Evolutionary conservation across 2,888 invertebrate genomes (phyloP), one percentile per base, ranked within the genome.

Genomic region (Campoplex capitator): DNA sequence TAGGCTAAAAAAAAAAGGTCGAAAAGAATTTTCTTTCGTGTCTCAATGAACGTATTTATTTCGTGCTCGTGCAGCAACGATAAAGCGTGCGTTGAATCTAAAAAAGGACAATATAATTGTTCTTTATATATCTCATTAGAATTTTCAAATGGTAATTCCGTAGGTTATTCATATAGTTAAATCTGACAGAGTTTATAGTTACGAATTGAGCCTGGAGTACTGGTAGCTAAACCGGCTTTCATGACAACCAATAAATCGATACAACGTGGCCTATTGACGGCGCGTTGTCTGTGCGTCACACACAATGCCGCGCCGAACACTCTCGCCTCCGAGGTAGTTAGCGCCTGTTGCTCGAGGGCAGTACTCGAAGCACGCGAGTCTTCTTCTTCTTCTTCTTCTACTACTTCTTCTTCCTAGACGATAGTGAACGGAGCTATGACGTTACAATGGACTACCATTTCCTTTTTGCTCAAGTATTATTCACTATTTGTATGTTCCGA

Each of bases 271-370:
- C 51, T 79, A 62, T 77, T 75, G 65, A 83, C 70, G 58, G 75
- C 51, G 45, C 51, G 83, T 83, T 86, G 85, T 79, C 83, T 83
- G 76, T 86, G 83, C 79, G 86, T 86, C 86, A 86, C 85, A 83
- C 83, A 86, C 79, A 79, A 86, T 86, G 75, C 86, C 86, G 86
- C 86, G 86, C 86, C 78, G 23, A 77, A 67, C 79, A 48, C 75
- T 67, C 71, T 56, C 38, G 62, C 79, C 79, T 83, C 48, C 70
- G 80, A 89, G 88, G 88, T 88, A 88, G 90, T 90, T 90, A 90
- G 88, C 83, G 86, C 86, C 83, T 86, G 70, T 79, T 70, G 75
- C 75, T 80, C 71, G 51, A 54, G 80, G 76, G 28, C 48, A 77
- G 45, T 51, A 51, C 76, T 67, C 76, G 23, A 32, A 42, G 74